Base-by-base conservation (phyloP, 2,888 invertebrate genomes). In the Gisinianus flammeolus region DNA sequence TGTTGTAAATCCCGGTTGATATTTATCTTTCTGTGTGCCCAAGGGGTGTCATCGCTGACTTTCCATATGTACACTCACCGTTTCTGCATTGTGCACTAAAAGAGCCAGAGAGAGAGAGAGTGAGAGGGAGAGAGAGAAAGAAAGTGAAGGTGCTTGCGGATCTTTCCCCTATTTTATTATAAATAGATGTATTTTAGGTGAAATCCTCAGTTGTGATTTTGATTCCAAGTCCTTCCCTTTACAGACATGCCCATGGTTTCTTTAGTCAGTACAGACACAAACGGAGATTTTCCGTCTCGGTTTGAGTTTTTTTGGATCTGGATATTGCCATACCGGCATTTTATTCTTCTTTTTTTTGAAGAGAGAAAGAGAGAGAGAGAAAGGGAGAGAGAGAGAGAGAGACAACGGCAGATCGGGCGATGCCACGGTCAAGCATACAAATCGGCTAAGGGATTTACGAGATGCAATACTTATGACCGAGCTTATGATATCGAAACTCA, bases 21-120 rank as follows among this genome's bases (percentile, higher is more conserved):
- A 82, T 83, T 82, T 83, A 83, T 83, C 83, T 83, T 82, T 78
- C 80, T 58, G 68, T 81, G 77, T 82, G 82, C 83, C 83, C 79
- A 82, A 77, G 78, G 82, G 82, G 81, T 83, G 83, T 83, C 83
- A 83, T 83, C 82, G 80, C 78, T 72, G 28, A 35, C 22, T 16
- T 24, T n/a, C 69, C 44, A 0, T 2, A 12, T 69, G 2, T 44
- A 66, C 10, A n/a, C 31, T 33, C 30, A 19, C 10, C 33, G 30
- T 33, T 16, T 26, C 75, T 72, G n/a, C 35, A 28, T 35, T 74
- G 24, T 33, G 22, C 64, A 54, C 8, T 44, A 12, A 56, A 44
- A 35, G 22, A 33, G 2, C 24, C 8, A 52, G 54, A 67, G 67
- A n/a, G 24, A 12, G 30, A 72, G 31, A 35, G 22, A 33, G 2